These are phyloP conservation scores for Synanthedon tipuliformis DNA, from an alignment of 2,888 invertebrate genomes.

Conservation along the genomic window DNA sequence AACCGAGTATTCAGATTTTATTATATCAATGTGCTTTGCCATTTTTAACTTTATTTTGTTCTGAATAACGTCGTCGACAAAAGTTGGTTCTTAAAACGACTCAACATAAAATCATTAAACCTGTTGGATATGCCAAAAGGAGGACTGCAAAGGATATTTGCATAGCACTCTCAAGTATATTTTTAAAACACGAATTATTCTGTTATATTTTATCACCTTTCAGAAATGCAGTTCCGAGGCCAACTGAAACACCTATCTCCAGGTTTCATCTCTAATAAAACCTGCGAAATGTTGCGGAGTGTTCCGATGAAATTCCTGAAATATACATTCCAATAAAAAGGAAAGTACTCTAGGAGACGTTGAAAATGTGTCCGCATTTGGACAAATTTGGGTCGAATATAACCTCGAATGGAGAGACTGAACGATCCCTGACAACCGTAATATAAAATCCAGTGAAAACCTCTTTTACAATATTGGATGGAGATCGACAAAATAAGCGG, in stretches of 20 bases:
- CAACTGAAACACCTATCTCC: neutral
- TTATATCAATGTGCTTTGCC: no score
- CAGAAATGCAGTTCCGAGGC: neutral
- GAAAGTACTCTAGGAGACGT: conserved; percentile 41
- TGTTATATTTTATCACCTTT: no score
- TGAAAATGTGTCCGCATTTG: conserved; percentile 53
- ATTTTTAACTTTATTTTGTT: no score
- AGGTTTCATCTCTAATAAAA: neutral
- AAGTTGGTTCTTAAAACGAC: no score
- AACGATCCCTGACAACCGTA: conserved; percentile 43
- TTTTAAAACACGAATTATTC: no score
- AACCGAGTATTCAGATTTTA: no score
- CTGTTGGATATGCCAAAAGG: no score
- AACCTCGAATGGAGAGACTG: conserved; percentile 44
- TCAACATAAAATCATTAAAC: no score
- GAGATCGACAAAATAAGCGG: conserved; percentile 11
- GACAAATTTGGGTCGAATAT: conserved; percentile 54
- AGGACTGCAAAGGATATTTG: no score
- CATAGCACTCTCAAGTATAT: no score
- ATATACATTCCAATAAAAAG: conserved; percentile 53
- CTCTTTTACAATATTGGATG: conserved; percentile 40
- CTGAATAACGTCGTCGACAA: no score
- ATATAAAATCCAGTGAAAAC: conserved; percentile 42
- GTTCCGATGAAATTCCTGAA: conserved; percentile 37
- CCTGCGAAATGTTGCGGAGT: conserved; percentile 13